Evolutionary conservation across 2,113 vertebrate species (phyloP).

Genomic region (Anhinga anhinga): DNA sequence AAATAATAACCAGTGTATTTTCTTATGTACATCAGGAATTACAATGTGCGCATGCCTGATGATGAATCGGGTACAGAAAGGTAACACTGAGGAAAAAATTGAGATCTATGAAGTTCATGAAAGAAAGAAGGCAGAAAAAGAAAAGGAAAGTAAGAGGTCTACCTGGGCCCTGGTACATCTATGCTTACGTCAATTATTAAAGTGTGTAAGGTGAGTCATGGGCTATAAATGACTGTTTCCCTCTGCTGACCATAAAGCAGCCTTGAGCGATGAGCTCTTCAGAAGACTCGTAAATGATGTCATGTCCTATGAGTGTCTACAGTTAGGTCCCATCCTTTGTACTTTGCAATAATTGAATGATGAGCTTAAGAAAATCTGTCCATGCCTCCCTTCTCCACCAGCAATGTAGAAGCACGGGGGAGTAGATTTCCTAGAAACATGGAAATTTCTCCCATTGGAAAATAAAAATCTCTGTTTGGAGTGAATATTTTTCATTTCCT

Average conservation of each 20-base stretch:
- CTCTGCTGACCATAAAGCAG: neutral
- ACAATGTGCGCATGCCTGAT: neutral
- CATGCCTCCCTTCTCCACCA: neutral
- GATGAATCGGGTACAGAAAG: neutral
- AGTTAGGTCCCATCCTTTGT: neutral
- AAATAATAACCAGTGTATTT: neutral
- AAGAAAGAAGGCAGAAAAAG: neutral
- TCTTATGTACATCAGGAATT: neutral
- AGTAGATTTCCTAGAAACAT: neutral
- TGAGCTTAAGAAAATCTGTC: neutral
- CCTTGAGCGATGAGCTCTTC: neutral
- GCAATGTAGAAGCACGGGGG: neutral
- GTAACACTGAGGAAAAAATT: neutral
- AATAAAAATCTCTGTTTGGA: neutral
- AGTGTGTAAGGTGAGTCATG: neutral
- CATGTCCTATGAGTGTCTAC: neutral
- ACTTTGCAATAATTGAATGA: neutral
- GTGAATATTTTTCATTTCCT: neutral
- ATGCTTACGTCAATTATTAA: neutral
- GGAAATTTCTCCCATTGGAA: neutral
- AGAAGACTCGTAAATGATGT: neutral
- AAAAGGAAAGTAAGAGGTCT: neutral
- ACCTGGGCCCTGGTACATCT: rapidly evolving
- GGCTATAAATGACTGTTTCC: neutral
- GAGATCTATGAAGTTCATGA: neutral